Evolutionary conservation across 2,888 invertebrate species (phyloP).

Genomic region (Strigamia crassipes): DNA sequence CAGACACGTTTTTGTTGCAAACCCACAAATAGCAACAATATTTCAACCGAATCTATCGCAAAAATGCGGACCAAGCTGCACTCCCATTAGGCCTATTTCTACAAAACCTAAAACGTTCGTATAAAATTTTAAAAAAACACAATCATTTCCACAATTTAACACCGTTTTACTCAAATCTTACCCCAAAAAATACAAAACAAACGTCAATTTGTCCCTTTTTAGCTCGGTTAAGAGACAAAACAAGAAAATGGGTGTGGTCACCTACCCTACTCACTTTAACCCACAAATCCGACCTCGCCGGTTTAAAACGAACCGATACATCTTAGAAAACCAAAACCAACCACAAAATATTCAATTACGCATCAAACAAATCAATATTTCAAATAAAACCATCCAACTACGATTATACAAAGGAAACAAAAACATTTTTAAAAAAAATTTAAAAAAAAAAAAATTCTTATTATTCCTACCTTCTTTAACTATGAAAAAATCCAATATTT

Average conservation of each 20-base stretch:
- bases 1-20: no score
- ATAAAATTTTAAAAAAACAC: no score
- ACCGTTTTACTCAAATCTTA: not conserved
- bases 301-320: not conserved
- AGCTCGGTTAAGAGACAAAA: not conserved
- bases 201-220: not conserved
- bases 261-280: not conserved
- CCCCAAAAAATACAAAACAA: not conserved
- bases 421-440: not conserved
- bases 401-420: not conserved
- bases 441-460: not conserved
- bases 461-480: not conserved
- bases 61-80: no score
- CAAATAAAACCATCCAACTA: not conserved
- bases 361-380: not conserved
- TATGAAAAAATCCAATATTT: not conserved
- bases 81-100: no score
- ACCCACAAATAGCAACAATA: no score
- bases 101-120: no score
- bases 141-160: no score
- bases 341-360: not conserved
- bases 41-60: no score
- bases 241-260: conserved; percentile 16
- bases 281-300: not conserved
- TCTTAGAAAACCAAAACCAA: not conserved